Base-by-base conservation (phyloP, 2,797 vertebrate genomes). In the Hydrolagus colliei region DNA sequence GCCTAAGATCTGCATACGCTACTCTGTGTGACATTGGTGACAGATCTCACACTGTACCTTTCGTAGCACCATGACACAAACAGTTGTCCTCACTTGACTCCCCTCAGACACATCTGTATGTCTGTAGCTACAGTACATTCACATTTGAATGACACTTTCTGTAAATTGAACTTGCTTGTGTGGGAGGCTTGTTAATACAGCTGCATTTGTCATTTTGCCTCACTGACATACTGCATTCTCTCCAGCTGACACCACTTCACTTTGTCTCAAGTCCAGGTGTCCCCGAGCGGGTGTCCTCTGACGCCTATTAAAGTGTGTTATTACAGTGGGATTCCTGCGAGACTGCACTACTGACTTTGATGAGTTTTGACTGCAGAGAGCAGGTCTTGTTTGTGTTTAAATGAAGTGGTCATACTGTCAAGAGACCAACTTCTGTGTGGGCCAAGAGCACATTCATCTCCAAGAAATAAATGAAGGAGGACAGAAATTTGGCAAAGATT, bases 71-170 rank as follows among this genome's bases (percentile, higher is more conserved):
- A 1, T 52, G 41, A 52, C 41, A 52, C 41, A 52, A 52, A 52
- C 41, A 52, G 41, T 52, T 52, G 41, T 52, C 6, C 41, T 52
- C 41, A 52, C 41, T 52, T 52, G 41, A 52, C 41, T 52, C 41
- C 41, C 41, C 41, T 52, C 2, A 52, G 41, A 52, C 41, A 52
- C 41, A 52, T 68, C 18, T 52, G 32, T 35, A 35, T 68, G 65
- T 41, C 52, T 68, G 63, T 52, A 68, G 41, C 9, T 9, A 35
- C 35, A 84, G 11, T 41, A 71, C 71, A 68, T 10, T 20, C 65
- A 84, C 4, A 71, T 52, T 84, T 84, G 32, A 84, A 71, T 20
- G 79, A 71, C n/a, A 11, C 68, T 68, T 84, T 84, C 65, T 84
- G 32, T 35, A 68, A 71, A 18, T 35, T 71, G 71, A 84, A 65